These are phyloP conservation scores for Dissostichus mawsoni DNA, from an alignment of 2,113 vertebrate species.

Conservation along the genomic window DNA sequence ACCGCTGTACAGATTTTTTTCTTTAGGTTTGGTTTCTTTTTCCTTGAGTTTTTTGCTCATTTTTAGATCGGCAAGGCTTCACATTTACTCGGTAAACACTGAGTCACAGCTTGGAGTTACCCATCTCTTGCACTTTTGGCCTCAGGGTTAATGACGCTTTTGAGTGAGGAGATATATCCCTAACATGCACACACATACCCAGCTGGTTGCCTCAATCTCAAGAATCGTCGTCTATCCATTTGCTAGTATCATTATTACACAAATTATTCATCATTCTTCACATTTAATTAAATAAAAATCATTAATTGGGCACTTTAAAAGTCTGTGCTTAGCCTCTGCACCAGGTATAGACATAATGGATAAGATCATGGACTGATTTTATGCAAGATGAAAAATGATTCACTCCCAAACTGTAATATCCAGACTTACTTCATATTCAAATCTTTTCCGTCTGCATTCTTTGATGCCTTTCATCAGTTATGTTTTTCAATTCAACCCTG, in stretches of 20 bases:
- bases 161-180: background rate
- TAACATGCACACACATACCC: background rate
- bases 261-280: background rate
- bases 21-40: no score
- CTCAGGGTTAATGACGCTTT: slow-evolving; percentile 1
- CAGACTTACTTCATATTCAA: slow-evolving; percentile 45
- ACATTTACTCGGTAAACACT: background rate
- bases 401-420: slow-evolving; percentile 28
- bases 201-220: background rate
- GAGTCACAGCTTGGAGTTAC: slow-evolving; percentile 4
- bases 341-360: slow-evolving; percentile 8
- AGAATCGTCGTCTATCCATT: background rate
- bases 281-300: background rate
- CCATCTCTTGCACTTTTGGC: background rate
- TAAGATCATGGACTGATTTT: slow-evolving; percentile 26
- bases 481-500: slow-evolving; percentile 17
- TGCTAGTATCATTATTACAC: background rate
- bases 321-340: background rate
- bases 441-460: slow-evolving; percentile 26
- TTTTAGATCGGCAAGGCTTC: background rate
- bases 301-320: background rate
- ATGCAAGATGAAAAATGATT: slow-evolving; percentile 27
- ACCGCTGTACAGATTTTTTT: no score
- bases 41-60: background rate
- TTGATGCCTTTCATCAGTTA: slow-evolving; percentile 46